Conservation (phyloP, 2,113 vertebrate species). For the Candoia aspera region DNA sequence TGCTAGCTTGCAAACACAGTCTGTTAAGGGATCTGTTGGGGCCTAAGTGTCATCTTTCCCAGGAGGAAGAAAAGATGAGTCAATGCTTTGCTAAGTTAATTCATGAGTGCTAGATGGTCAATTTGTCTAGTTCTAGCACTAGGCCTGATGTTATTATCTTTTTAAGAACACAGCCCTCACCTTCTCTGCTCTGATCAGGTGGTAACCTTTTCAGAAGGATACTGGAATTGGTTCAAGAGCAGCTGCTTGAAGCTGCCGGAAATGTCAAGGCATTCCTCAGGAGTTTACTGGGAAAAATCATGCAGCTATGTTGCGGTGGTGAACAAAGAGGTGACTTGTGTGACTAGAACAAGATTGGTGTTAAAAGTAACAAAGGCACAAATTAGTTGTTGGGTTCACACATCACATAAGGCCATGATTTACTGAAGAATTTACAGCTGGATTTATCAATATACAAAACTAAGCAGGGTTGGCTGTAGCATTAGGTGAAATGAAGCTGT, state of each 20-base stretch:
- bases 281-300: not conserved
- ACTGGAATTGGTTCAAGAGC: not conserved
- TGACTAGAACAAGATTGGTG: not conserved
- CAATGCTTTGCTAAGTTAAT: not conserved
- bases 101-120: not conserved
- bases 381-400: not conserved
- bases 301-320: not conserved
- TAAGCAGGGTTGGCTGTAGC: too few species aligned
- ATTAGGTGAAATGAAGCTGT: too few species aligned
- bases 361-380: not conserved
- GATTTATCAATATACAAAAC: too few species aligned
- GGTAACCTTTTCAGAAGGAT: not conserved
- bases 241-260: not conserved
- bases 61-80: not conserved
- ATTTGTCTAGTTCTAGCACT: not conserved
- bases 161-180: not conserved
- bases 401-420: not conserved
- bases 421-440: not conserved
- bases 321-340: not conserved
- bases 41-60: not conserved
- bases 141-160: not conserved
- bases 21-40: constrained; percentile 2
- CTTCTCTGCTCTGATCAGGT: not conserved
- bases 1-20: not conserved
- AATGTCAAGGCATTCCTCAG: not conserved